These are phyloP conservation scores for Calephelis nemesis DNA, from an alignment of 1,140 invertebrate species.

Conservation along the genomic window DNA sequence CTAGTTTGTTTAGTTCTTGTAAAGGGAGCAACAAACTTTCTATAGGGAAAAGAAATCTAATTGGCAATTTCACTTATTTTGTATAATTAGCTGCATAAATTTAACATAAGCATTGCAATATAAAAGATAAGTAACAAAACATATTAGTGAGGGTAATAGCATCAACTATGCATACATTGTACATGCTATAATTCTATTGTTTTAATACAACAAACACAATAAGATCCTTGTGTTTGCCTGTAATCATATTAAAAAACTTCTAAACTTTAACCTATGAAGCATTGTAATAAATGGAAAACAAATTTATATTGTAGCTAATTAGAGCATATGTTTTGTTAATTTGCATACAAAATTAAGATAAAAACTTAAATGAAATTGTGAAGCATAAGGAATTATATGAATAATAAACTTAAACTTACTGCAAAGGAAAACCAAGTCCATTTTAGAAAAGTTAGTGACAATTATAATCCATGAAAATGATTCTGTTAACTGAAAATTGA, in stretches of 20 bases:
- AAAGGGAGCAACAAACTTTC: too few relatives aligned
- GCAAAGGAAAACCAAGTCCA: conserved; percentile 57
- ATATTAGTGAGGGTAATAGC: background rate
- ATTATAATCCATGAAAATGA: conserved; percentile 40
- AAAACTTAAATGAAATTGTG: background rate
- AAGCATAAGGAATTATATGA: background rate
- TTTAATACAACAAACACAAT: background rate
- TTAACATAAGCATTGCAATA: background rate
- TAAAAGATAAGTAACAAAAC: background rate
- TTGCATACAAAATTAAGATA: background rate
- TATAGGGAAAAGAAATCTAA: too few relatives aligned
- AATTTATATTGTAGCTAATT: conserved; percentile 19
- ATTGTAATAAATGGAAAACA: background rate
- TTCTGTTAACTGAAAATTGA: conserved; percentile 66
- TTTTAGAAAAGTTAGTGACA: conserved; percentile 39
- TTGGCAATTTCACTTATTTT: background rate
- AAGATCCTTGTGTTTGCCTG: background rate
- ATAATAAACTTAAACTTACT: conserved; percentile 45
- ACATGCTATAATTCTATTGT: background rate
- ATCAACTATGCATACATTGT: background rate
- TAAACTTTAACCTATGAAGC: background rate
- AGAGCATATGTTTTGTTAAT: conserved; percentile 18
- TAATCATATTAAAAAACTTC: background rate
- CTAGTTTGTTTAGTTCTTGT: too few relatives aligned
- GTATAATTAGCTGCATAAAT: background rate